These are phyloP conservation scores for Eupeodes luniger DNA, from an alignment of 2,888 invertebrate genomes.

Conservation along the genomic window DNA sequence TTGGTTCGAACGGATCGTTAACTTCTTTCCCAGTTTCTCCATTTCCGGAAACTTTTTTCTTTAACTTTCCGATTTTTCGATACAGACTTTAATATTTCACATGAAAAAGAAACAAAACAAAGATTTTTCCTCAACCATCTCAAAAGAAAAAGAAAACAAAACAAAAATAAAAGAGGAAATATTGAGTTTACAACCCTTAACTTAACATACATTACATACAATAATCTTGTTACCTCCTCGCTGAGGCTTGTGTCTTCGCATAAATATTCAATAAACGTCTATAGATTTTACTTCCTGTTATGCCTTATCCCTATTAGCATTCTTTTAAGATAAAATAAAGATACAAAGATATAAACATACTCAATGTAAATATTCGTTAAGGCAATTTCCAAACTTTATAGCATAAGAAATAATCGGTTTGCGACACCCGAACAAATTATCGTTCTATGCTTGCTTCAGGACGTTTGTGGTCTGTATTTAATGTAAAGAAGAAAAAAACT, in stretches of 20 bases:
- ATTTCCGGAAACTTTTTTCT: too few species aligned
- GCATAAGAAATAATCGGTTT: slow-evolving; percentile 38
- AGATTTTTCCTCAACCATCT: too few species aligned
- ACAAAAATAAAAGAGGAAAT: neutral
- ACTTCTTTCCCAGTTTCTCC: too few species aligned
- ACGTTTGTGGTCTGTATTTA: neutral
- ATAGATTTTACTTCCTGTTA: neutral
- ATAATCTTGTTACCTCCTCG: neutral
- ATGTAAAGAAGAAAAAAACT: neutral
- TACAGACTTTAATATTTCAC: too few species aligned
- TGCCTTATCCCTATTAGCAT: slow-evolving; percentile 12
- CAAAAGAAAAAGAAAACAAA: neutral
- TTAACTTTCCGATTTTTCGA: too few species aligned
- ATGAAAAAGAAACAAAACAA: too few species aligned
- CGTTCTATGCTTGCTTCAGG: neutral
- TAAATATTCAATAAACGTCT: slow-evolving; percentile 42
- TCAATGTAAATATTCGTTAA: neutral
- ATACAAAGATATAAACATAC: neutral
- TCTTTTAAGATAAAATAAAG: slow-evolving; percentile 2
- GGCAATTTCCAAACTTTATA: slow-evolving; percentile 30
- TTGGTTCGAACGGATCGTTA: too few species aligned
- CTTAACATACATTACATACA: neutral
- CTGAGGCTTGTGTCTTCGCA: slow-evolving; percentile 13
- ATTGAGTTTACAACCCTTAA: neutral
- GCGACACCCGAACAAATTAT: slow-evolving; percentile 25